Evolutionary conservation across 2,797 vertebrate species (phyloP), one percentile per base, ranked within the genome.

Genomic region (Phyllotis vaccarum): DNA sequence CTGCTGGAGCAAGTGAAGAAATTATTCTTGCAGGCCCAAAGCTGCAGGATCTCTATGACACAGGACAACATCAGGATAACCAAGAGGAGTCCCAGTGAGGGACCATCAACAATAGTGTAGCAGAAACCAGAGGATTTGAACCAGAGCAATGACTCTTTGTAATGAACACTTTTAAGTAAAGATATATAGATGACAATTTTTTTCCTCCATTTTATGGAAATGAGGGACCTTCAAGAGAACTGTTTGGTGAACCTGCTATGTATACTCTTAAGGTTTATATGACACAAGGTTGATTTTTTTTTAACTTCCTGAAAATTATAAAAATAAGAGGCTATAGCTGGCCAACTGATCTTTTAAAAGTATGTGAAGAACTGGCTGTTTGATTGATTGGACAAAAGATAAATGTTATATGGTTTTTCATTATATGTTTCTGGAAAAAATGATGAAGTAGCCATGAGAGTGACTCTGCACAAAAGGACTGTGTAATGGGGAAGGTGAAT

Each of bases 191-290:
- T 40, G 11, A 40, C 37, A 72, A 56, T n/a, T n/a, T n/a, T 43
- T 75, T 93, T n/a, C 56, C 52, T 66, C 24, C 5, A 80, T 10
- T 24, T 88, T 37, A 75, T 70, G 19, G n/a, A 80, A 75, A 2
- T 85, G 49, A 95, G 19, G 31, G n/a, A 29, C 52, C 31, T 64
- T 93, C 52, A 85, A 70, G 43, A 88, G 24, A 93, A 86, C 29
- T 17, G 1, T 91, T 64, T 76, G 21, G 29, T 86, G 66, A 86
- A 78, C 14, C 43, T 90, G 37, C 43, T 19, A 56, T 89, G 13
- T 85, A 21, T 80, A 12, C 56, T 16, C 56, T 94, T 94, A 52
- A 17, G 31, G n/a, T 62, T 90, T 89, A 62, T 21, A 24, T 64
- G 49, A 43, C 4, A 68, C 24, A 92, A 86, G 6, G 27, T 29